Evolutionary conservation across 2,888 invertebrate species (phyloP).

Genomic region (Bedellia somnulentella): DNA sequence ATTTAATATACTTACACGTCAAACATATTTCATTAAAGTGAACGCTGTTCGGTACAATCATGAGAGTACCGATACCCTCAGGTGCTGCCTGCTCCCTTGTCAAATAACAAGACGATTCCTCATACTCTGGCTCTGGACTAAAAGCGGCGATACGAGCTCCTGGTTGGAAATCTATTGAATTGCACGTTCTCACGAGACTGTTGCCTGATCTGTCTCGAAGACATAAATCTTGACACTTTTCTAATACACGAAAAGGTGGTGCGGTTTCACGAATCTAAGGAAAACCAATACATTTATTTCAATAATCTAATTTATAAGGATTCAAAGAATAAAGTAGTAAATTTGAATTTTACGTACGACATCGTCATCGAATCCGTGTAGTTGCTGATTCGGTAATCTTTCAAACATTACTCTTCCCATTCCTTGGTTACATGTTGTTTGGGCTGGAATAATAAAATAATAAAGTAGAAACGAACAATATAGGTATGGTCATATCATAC

Average conservation of each 20-base stretch:
- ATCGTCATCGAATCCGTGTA: slow-evolving; percentile 88
- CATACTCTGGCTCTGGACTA: slow-evolving; percentile 80
- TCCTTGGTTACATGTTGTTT: slow-evolving; percentile 90
- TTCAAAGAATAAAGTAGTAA: too few species aligned
- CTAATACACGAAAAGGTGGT: slow-evolving; percentile 83
- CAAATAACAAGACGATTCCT: slow-evolving; percentile 85
- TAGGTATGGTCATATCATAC: too few species aligned
- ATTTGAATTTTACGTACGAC: slow-evolving; percentile 76
- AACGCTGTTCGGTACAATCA: slow-evolving; percentile 85
- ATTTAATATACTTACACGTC: slow-evolving; percentile 85
- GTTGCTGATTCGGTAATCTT: slow-evolving; percentile 83
- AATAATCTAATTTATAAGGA: too few species aligned
- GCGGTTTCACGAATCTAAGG: slow-evolving; percentile 75
- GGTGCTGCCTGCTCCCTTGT: slow-evolving; percentile 85
- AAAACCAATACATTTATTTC: too few species aligned
- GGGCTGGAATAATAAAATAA: slow-evolving; percentile 59
- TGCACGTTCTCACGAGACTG: slow-evolving; percentile 81
- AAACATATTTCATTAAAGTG: slow-evolving; percentile 90
- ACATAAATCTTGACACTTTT: slow-evolving; percentile 87
- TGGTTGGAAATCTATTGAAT: slow-evolving; percentile 89
- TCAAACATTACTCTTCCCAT: slow-evolving; percentile 87
- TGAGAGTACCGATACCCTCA: slow-evolving; percentile 86
- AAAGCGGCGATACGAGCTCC: slow-evolving; percentile 83
- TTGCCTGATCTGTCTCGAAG: slow-evolving; percentile 79
- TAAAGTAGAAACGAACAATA: too few species aligned